Evolutionary conservation across 1,140 invertebrate species (phyloP), one percentile per base, ranked within the genome.

Genomic region (Camponotus floridanus): DNA sequence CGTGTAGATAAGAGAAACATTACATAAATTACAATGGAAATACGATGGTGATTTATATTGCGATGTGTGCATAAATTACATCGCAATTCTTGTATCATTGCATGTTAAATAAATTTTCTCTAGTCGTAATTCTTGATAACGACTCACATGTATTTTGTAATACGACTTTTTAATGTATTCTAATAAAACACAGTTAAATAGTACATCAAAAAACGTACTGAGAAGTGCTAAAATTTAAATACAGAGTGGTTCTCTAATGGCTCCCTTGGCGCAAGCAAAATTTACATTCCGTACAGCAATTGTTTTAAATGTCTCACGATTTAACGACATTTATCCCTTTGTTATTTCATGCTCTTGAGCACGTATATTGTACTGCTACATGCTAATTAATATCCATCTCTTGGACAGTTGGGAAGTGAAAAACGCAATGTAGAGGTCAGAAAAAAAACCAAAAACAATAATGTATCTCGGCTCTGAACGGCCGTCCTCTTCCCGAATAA

Each of bases 381-480:
- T 62, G 57, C 74, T 89, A 80, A 85, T 90, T 87, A 90, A 90
- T 90, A 86, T 73, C 85, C 76, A 89, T 85, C 80, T 31, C 45
- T 70, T 45, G 39, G n/a, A 61, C 65, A 70, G 13, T 26, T 5
- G 31, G 42, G 18, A 33, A 18, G 13, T 33, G 42, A 83, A 83
- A 88, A 76, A 36, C 21, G 21, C 18, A 18, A 85, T 73, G 76
- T 70, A n/a, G 15, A 18, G 33, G 42, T 21, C 48, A 8, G n/a
- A 68, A 65, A 88, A 86, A 87, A 90, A 90, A 89, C 26, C 26
- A 89, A 90, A 91, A 87, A 89, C 85, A 90, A 92, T 92, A 92
- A 92, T 90, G 87, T 90, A 89, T 91, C 88, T 86, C 78, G 31
- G 74, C 83, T 76, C 51, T 26, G 68, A 55, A 26, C 76, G 62